phyloP scores from a whole-genome alignment of 2,888 invertebrate species.

The Eulithis testata region DNA sequence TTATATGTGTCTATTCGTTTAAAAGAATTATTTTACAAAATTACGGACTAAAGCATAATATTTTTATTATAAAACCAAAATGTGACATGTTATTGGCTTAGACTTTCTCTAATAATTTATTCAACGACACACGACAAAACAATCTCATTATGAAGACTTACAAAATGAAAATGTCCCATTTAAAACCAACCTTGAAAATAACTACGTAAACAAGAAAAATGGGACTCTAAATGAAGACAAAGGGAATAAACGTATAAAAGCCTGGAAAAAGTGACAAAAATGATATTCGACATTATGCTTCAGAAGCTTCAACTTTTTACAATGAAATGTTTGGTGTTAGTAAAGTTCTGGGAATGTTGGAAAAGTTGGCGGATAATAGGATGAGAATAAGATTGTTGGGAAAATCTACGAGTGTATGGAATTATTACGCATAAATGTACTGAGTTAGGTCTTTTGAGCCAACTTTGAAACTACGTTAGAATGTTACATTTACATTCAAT shows the following conservation, averaged over 20 bases:
- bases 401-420: not conserved
- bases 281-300: constrained; percentile 59
- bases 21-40: not conserved
- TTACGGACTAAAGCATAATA: not conserved
- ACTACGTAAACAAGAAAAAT: constrained; percentile 71
- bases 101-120: constrained; percentile 20
- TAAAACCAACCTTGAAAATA: constrained; percentile 45
- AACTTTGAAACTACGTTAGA: too few species aligned
- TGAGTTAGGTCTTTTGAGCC: too few species aligned
- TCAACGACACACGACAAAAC: constrained; percentile 18
- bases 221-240: constrained; percentile 71
- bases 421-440: too few species aligned
- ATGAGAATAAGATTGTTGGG: constrained; percentile 18
- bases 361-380: constrained; percentile 16
- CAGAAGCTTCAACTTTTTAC: constrained; percentile 50
- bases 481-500: too few species aligned
- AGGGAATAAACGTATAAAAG: constrained; percentile 57
- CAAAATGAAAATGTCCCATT: constrained; percentile 31
- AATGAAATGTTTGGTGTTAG: constrained; percentile 38
- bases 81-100: constrained; percentile 6
- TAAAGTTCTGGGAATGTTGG: constrained; percentile 31
- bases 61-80: not conserved
- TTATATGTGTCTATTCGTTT: not conserved
- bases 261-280: constrained; percentile 60
- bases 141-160: constrained; percentile 38